A percentile compares a stretch with the other conserved stretches of the same genome.
These are phyloP conservation scores for Metopolophium dirhodum DNA, from an alignment of 1,140 invertebrate species.

Conservation along the genomic window DNA sequence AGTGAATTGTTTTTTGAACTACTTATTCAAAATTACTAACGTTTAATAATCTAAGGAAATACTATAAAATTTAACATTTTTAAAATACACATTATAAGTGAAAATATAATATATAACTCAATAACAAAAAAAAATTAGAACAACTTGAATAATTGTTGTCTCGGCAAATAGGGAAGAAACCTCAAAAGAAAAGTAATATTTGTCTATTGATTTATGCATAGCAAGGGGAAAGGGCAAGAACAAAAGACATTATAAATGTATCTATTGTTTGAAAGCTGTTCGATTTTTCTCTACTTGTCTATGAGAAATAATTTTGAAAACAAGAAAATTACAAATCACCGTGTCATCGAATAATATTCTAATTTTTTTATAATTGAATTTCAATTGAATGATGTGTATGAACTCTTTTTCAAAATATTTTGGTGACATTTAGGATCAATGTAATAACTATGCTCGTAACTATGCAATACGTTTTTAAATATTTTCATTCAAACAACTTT, in stretches of 20 bases:
- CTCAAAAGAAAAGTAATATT: neutral
- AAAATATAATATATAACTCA: neutral
- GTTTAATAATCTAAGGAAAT: neutral
- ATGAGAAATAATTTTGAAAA: neutral
- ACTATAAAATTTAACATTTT: neutral
- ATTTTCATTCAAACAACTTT: neutral
- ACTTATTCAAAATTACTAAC: neutral
- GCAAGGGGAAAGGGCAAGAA: neutral
- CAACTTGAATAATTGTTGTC: neutral
- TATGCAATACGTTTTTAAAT: neutral
- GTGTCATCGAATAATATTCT: neutral
- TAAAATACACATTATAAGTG: neutral
- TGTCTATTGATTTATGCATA: neutral
- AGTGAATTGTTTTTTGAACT: neutral
- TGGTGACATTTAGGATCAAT: neutral
- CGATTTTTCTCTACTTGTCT: neutral
- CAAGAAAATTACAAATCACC: neutral
- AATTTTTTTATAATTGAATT: neutral
- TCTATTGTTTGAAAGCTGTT: neutral
- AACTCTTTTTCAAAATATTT: neutral
- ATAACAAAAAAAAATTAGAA: neutral
- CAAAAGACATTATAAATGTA: neutral
- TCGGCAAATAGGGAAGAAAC: neutral
- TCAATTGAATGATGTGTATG: neutral
- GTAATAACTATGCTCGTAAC: neutral